Conservation (phyloP, 2,797 vertebrate genomes). For the Lepilemur septentrionalis region DNA sequence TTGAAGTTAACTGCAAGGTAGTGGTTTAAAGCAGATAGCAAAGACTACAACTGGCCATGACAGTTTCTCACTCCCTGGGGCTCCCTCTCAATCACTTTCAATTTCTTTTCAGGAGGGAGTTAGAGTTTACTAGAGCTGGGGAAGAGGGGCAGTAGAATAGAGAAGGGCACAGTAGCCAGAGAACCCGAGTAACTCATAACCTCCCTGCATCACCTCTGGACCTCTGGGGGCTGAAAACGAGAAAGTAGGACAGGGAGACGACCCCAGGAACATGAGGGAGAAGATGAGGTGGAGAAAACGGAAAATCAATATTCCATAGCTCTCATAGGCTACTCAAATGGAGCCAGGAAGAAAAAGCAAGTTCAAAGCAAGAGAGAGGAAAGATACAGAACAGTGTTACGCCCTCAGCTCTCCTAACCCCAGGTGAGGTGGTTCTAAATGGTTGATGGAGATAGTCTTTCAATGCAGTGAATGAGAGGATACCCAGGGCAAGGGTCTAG, state of each 20-base stretch:
- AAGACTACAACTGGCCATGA: neutral
- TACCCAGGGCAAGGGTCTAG: neutral
- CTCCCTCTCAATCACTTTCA: conserved; percentile 1
- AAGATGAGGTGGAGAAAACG: neutral
- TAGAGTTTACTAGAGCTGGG: neutral
- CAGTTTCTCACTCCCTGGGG: conserved; percentile 3
- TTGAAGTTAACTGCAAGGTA: neutral
- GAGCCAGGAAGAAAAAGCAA: neutral
- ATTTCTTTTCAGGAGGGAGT: conserved; percentile 29
- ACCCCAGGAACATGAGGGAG: neutral
- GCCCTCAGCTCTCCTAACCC: neutral
- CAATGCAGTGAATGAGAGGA: neutral
- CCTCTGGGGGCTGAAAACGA: conserved; percentile 22
- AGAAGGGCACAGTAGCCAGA: neutral
- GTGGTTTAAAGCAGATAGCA: conserved; percentile 15
- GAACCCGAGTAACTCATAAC: neutral
- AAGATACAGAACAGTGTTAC: neutral
- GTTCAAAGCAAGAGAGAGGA: neutral
- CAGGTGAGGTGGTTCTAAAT: neutral
- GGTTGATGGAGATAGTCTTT: neutral
- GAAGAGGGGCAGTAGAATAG: neutral
- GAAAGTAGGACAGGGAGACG: neutral
- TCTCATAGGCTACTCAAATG: neutral
- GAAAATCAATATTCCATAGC: conserved; percentile 26
- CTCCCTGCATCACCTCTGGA: neutral